phyloP scores from a whole-genome alignment of 2,797 vertebrate genomes.

The Poeciliopsis turneri region DNA sequence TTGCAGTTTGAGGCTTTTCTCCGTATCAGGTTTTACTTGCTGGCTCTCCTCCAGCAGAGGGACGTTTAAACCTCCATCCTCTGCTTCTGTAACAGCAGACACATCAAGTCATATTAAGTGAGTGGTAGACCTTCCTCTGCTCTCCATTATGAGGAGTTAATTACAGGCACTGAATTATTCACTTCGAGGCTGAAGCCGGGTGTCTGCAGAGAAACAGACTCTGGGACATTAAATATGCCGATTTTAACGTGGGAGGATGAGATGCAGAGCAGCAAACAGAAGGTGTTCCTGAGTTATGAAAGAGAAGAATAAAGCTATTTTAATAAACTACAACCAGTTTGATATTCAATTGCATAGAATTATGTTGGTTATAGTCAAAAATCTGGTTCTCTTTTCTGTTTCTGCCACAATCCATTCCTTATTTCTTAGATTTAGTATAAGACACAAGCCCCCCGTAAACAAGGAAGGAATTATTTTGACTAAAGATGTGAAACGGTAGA shows the following conservation, averaged over 20 bases:
- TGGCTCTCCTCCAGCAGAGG: background rate
- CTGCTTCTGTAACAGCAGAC: background rate
- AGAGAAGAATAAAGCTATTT: background rate
- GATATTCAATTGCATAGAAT: background rate
- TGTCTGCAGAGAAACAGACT: background rate
- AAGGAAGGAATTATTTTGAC: background rate
- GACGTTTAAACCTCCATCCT: background rate
- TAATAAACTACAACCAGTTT: background rate
- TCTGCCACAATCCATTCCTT: background rate
- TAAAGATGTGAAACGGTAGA: background rate
- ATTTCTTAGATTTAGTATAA: background rate
- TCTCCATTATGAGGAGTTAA: background rate
- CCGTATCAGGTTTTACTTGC: background rate
- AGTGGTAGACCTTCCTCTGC: background rate
- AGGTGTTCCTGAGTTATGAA: background rate
- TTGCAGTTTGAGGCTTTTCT: background rate
- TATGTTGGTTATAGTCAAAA: background rate
- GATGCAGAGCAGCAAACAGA: background rate
- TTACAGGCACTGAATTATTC: constrained; percentile 2
- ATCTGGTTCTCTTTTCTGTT: background rate
- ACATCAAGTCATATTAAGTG: background rate
- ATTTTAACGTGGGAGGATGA: background rate
- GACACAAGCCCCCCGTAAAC: background rate
- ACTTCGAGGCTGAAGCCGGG: background rate
- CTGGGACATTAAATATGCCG: background rate